A percentile compares a stretch with the other conserved stretches of the same genome.
Conservation (phyloP, 2,888 invertebrate species). For the Drosophila lutescens region DNA sequence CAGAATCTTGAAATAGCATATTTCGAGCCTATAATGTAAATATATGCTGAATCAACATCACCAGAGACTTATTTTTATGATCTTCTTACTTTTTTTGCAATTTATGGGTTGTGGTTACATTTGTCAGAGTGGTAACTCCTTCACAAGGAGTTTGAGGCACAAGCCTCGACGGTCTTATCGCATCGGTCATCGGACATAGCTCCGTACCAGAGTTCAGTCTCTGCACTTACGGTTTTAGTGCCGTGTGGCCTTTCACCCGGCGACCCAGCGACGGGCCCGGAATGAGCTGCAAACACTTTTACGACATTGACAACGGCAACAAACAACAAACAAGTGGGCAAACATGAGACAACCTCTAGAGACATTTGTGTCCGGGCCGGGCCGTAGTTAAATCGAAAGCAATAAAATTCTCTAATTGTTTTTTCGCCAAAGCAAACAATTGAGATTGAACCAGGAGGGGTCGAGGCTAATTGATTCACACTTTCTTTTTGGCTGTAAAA, state of each 20-base stretch:
- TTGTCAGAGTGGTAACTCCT: not conserved
- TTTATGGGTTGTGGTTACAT: no score
- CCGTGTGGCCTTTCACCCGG: conserved; percentile 70
- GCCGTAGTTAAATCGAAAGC: conserved; percentile 62
- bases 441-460: conserved; percentile 51
- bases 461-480: conserved; percentile 81
- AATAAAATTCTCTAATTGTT: conserved; percentile 75
- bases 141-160: conserved; percentile 4
- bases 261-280: conserved; percentile 30
- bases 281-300: conserved; percentile 60
- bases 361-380: conserved; percentile 20
- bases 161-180: conserved; percentile 23
- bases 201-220: conserved; percentile 30
- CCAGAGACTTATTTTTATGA: no score
- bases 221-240: conserved; percentile 65
- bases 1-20: no score
- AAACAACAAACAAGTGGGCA: conserved; percentile 41
- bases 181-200: conserved; percentile 13
- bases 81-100: no score
- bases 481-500: conserved; percentile 78
- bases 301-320: conserved; percentile 66
- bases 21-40: no score
- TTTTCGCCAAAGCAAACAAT: conserved; percentile 73
- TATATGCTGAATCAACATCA: no score
- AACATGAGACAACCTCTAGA: conserved; percentile 35